Evolutionary conservation across 2,113 vertebrate species (phyloP).

Genomic region (Heteronetta atricapilla): DNA sequence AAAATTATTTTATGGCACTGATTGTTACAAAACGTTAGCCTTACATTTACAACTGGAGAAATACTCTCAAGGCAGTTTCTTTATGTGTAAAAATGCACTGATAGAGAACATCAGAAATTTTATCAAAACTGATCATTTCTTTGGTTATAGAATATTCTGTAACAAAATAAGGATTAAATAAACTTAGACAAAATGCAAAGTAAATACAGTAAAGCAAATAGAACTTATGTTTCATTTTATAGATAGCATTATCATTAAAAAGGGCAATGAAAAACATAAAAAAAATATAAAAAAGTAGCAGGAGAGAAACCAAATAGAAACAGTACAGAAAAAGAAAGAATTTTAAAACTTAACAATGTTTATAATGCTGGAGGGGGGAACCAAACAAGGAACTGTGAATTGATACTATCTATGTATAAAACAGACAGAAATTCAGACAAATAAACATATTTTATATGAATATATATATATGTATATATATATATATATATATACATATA

Average conservation of each 20-base stretch:
- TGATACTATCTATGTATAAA: background rate
- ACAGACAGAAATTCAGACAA: no score
- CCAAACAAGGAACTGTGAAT: background rate
- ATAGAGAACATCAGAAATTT: background rate
- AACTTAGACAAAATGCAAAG: background rate
- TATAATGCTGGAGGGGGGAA: background rate
- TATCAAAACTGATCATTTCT: background rate
- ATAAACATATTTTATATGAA: no score
- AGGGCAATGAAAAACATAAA: background rate
- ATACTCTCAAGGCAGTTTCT: background rate
- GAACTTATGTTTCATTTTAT: background rate
- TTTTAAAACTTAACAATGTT: background rate
- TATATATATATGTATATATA: no score
- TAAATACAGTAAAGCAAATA: background rate
- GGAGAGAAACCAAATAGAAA: background rate
- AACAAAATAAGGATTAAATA: slow-evolving; percentile 19
- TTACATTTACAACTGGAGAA: background rate
- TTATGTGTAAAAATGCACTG: background rate
- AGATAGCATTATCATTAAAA: background rate
- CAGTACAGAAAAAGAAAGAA: background rate
- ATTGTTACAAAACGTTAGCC: background rate
- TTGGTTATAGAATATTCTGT: background rate
- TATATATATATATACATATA: no score
- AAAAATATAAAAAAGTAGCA: background rate
- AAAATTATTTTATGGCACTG: slow-evolving; percentile 8